Conservation (phyloP, 1,140 invertebrate species). For the Euborellia annulipes region DNA sequence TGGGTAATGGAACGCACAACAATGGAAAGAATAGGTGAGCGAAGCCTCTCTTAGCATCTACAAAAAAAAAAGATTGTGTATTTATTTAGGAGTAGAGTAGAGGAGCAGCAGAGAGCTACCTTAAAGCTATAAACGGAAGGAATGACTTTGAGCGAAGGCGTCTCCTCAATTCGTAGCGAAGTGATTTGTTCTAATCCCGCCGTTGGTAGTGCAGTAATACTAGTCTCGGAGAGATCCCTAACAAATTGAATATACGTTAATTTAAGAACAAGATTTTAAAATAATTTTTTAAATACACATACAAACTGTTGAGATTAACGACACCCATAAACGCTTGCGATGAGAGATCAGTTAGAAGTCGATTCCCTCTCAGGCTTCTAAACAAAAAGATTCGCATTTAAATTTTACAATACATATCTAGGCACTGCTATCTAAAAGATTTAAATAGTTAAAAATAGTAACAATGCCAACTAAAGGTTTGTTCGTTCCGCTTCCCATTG, state of each 20-base stretch:
- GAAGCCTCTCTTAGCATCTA: constrained; percentile 31
- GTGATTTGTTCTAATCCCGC: constrained; percentile 53
- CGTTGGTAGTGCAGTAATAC: constrained; percentile 53
- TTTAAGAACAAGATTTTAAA: no score
- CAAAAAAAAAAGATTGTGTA: constrained; percentile 22
- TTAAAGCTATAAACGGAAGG: constrained; percentile 67
- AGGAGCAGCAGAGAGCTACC: no score
- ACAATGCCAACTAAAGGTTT: no score
- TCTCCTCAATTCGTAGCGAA: constrained; percentile 50
- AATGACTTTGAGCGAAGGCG: constrained; percentile 55
- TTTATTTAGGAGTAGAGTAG: no score
- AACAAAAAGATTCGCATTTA: constrained; percentile 17
- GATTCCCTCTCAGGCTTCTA: constrained; percentile 53
- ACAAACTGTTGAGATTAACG: constrained; percentile 41
- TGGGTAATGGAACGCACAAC: constrained; percentile 41
- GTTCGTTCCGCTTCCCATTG: no score
- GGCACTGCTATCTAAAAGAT: no score
- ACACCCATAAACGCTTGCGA: constrained; percentile 47
- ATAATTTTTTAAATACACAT: no score
- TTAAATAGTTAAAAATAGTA: no score
- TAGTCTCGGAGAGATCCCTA: constrained; percentile 61
- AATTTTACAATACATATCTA: no score
- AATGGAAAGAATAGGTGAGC: constrained; percentile 44
- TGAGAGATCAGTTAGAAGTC: constrained; percentile 36
- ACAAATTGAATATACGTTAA: no score